Evolutionary conservation across 1,140 invertebrate genomes (phyloP).

Genomic region (Zophobas atratus): DNA sequence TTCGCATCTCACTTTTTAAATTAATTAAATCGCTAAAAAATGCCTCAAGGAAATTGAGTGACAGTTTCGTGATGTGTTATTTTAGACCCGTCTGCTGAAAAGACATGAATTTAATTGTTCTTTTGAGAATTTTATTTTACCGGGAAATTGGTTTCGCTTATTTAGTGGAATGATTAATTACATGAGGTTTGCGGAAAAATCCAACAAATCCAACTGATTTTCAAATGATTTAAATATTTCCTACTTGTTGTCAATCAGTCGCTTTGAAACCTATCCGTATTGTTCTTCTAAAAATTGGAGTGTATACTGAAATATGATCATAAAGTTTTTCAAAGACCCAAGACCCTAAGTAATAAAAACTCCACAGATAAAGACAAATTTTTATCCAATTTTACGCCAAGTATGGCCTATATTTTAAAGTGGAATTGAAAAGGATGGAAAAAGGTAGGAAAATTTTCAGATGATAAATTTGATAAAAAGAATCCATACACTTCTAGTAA

Average conservation of each 20-base stretch:
- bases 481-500: slow-evolving; percentile 11
- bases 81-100: background rate
- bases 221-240: no score
- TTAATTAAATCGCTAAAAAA: slow-evolving; percentile 10
- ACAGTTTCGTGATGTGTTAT: slow-evolving; percentile 30
- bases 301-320: slow-evolving; percentile 27
- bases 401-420: slow-evolving; percentile 26
- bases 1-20: slow-evolving; percentile 17
- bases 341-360: slow-evolving; percentile 21
- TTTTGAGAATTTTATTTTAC: slow-evolving; percentile 7
- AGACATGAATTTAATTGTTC: slow-evolving; percentile 27
- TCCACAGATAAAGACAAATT: slow-evolving; percentile 30
- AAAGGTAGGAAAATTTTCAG: background rate
- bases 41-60: slow-evolving; percentile 20
- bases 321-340: slow-evolving; percentile 34
- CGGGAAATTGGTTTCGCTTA: slow-evolving; percentile 1
- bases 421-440: slow-evolving; percentile 29
- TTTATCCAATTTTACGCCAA: slow-evolving; percentile 31
- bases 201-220: background rate
- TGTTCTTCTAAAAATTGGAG: background rate
- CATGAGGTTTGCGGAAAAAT: background rate
- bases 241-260: background rate
- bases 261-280: background rate
- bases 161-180: background rate
- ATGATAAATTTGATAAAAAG: slow-evolving; percentile 27